phyloP scores from a whole-genome alignment of 2,797 vertebrate species.

The Enteromius afrohamiltoni region DNA sequence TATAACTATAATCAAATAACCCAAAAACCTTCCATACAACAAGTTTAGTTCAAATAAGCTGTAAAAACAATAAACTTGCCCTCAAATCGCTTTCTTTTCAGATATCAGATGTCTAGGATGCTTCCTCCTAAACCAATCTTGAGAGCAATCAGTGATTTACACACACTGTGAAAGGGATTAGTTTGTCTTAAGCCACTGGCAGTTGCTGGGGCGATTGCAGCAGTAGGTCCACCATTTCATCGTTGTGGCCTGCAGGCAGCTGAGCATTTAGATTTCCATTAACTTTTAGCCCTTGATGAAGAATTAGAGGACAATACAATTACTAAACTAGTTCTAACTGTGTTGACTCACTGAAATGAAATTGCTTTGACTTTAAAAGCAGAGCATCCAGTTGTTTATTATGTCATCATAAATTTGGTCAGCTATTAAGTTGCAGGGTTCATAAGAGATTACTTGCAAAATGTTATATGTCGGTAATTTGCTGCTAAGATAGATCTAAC shows the following conservation, averaged over 20 bases:
- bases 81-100: conserved; percentile 13
- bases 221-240: conserved; percentile 51
- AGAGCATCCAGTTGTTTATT: neutral
- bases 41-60: conserved; percentile 7
- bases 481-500: too few species aligned
- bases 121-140: conserved; percentile 26
- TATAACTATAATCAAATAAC: conserved; percentile 13
- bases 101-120: conserved; percentile 23
- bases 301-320: conserved; percentile 39
- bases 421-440: neutral
- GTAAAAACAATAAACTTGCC: conserved; percentile 10
- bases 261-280: conserved; percentile 53
- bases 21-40: neutral
- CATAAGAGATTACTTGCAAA: neutral
- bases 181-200: conserved; percentile 34
- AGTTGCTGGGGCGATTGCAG: conserved; percentile 51
- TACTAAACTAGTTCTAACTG: neutral
- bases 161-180: conserved; percentile 46
- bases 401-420: neutral
- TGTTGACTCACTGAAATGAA: neutral
- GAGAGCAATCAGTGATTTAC: conserved; percentile 40
- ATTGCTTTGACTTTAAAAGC: conserved; percentile 9
- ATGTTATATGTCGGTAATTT: neutral
- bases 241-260: conserved; percentile 44
- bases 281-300: conserved; percentile 46